Percentiles rank a stretch among this genome's conserved stretches.
These are phyloP conservation scores for Semotilus atromaculatus DNA, from an alignment of 2,797 vertebrate species.

Conservation along the genomic window DNA sequence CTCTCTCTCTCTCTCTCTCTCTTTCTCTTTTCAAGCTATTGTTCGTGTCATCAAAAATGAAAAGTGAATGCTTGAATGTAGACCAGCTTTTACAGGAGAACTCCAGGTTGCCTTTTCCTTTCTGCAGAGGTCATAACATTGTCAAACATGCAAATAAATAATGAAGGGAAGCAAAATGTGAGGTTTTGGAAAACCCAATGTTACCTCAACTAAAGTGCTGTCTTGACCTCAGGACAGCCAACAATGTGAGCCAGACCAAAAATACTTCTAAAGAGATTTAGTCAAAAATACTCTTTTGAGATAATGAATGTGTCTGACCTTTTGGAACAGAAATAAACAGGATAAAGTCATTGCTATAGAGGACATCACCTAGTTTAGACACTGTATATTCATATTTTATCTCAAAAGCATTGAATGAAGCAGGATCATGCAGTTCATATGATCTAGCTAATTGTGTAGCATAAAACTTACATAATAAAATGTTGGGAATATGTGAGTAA, in stretches of 20 bases:
- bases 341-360: not conserved
- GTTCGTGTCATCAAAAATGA: not conserved
- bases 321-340: not conserved
- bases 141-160: not conserved
- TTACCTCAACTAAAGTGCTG: not conserved
- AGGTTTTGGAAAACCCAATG: not conserved
- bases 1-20: too few species aligned
- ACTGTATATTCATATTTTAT: not conserved
- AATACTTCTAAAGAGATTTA: slow-evolving; percentile 6
- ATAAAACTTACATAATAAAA: not conserved
- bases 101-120: not conserved
- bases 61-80: not conserved
- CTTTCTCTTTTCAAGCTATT: too few species aligned
- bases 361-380: slow-evolving; percentile 3
- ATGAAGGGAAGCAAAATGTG: not conserved
- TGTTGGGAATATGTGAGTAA: not conserved
- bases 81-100: not conserved
- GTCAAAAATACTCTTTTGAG: not conserved
- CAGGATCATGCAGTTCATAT: not conserved
- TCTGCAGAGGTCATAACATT: not conserved
- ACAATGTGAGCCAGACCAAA: not conserved
- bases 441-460: not conserved
- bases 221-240: not conserved
- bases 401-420: not conserved
- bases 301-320: slow-evolving; percentile 17